phyloP scores from a whole-genome alignment of 2,797 vertebrate genomes.

The Tiaroga cobitis region DNA sequence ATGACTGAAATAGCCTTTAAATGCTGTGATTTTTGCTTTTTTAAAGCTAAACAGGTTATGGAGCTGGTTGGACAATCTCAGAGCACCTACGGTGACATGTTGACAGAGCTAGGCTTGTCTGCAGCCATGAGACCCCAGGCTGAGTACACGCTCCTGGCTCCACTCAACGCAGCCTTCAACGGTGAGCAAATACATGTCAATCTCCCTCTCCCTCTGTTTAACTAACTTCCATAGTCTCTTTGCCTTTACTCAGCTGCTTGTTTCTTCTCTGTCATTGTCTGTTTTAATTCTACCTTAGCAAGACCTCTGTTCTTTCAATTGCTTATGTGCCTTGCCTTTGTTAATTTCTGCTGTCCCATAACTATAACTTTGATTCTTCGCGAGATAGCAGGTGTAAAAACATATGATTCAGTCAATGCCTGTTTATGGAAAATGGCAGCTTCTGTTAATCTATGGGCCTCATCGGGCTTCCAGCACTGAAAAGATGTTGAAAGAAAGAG shows the following conservation, averaged over 20 bases:
- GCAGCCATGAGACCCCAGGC: constrained; percentile 79
- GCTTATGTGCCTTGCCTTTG: background rate
- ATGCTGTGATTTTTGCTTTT: constrained; percentile 22
- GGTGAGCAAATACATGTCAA: constrained; percentile 76
- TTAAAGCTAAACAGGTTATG: constrained; percentile 91
- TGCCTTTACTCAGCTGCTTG: background rate
- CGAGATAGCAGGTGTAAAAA: constrained; percentile 10
- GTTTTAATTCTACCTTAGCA: constrained; percentile 9
- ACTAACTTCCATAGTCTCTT: background rate
- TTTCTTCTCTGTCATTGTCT: constrained; percentile 8
- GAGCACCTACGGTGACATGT: constrained; percentile 87
- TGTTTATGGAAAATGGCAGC: background rate
- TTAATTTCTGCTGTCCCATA: constrained; percentile 1
- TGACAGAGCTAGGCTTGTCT: constrained; percentile 88
- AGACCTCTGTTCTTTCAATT: background rate
- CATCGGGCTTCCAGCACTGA: background rate
- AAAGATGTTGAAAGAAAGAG: background rate
- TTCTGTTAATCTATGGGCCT: background rate
- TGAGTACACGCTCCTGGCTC: constrained; percentile 93
- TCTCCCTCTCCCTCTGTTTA: constrained; percentile 28
- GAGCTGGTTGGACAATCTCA: constrained; percentile 88
- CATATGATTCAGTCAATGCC: constrained; percentile 14
- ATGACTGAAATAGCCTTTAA: background rate
- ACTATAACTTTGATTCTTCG: constrained; percentile 10
- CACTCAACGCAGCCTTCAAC: constrained; percentile 86